Conservation (phyloP, 2,113 vertebrate species). For the Sinocyclocheilus anshuiensis region DNA sequence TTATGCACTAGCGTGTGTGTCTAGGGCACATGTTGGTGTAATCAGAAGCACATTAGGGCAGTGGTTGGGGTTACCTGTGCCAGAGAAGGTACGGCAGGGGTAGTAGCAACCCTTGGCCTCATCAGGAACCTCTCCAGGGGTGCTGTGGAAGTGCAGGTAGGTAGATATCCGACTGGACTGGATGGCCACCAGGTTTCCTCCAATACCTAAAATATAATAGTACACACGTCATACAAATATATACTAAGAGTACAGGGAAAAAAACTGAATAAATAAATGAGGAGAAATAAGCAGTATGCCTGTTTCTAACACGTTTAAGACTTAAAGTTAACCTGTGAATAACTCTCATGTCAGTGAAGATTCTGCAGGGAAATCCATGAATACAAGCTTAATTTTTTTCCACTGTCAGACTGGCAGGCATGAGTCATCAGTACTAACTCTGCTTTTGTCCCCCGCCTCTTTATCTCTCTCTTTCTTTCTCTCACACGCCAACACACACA, state of each 20-base stretch:
- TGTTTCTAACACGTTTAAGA: neutral
- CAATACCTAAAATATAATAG: conserved; percentile 81
- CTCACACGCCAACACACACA: neutral
- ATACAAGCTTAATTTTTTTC: neutral
- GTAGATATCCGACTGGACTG: conserved; percentile 98
- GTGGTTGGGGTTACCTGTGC: conserved; percentile 78
- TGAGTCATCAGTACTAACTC: conserved; percentile 9
- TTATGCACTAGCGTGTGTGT: neutral
- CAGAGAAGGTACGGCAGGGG: conserved; percentile 90
- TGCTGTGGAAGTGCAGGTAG: conserved; percentile 89
- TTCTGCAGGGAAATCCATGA: conserved; percentile 5
- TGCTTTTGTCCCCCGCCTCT: conserved; percentile 3
- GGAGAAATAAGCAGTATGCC: neutral
- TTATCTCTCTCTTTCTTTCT: neutral
- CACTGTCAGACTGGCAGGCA: conserved; percentile 14
- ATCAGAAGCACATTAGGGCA: neutral
- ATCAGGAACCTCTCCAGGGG: conserved; percentile 89
- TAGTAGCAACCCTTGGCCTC: conserved; percentile 89
- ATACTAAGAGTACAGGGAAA: neutral
- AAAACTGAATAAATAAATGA: neutral
- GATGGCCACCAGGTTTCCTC: conserved; percentile 96
- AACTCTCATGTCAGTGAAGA: neutral
- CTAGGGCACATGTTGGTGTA: too few relatives aligned
- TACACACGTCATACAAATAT: neutral
- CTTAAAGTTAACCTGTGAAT: neutral